Percentiles rank a stretch among this genome's conserved stretches.
phyloP scores from a whole-genome alignment of 2,888 invertebrate genomes.

The Eledona agricola region DNA sequence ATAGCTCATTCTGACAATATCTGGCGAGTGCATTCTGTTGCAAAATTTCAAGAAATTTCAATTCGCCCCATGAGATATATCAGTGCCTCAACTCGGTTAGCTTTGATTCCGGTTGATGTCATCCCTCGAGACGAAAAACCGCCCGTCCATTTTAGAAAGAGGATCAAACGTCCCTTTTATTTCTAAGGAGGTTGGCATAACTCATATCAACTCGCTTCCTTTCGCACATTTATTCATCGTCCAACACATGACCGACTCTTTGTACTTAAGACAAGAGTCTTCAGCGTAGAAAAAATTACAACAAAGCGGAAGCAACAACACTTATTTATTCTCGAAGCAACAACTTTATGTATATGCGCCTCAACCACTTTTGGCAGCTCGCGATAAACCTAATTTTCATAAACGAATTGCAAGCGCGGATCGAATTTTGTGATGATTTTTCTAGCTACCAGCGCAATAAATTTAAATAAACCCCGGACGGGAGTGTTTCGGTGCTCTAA shows the following conservation, averaged over 20 bases:
- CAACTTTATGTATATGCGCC: too few relatives aligned
- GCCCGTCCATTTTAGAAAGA: constrained; percentile 28
- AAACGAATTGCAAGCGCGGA: neutral
- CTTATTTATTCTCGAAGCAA: too few relatives aligned
- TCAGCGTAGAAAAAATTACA: too few relatives aligned
- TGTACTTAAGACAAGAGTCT: too few relatives aligned
- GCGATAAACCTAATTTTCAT: too few relatives aligned
- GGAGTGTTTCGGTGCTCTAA: constrained; percentile 24
- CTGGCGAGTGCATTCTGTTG: too few relatives aligned
- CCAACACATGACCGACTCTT: too few relatives aligned
- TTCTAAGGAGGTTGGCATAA: constrained; percentile 2
- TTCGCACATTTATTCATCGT: too few relatives aligned
- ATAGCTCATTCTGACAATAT: too few relatives aligned
- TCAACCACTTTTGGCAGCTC: too few relatives aligned
- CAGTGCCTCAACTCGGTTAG: constrained; percentile 44
- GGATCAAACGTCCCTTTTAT: constrained; percentile 34
- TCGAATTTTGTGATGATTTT: neutral
- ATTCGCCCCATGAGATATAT: constrained; percentile 45
- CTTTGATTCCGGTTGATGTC: constrained; percentile 44
- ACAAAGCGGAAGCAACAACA: too few relatives aligned
- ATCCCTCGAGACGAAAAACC: constrained; percentile 37
- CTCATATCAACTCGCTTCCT: neutral
- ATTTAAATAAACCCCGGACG: constrained; percentile 22
- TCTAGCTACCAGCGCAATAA: too few relatives aligned
- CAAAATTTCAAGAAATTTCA: constrained; percentile 6